Percentiles rank a stretch among this genome's conserved stretches.
Evolutionary conservation across 1,140 invertebrate genomes (phyloP).

Genomic region (Catajapyx aquilonaris): DNA sequence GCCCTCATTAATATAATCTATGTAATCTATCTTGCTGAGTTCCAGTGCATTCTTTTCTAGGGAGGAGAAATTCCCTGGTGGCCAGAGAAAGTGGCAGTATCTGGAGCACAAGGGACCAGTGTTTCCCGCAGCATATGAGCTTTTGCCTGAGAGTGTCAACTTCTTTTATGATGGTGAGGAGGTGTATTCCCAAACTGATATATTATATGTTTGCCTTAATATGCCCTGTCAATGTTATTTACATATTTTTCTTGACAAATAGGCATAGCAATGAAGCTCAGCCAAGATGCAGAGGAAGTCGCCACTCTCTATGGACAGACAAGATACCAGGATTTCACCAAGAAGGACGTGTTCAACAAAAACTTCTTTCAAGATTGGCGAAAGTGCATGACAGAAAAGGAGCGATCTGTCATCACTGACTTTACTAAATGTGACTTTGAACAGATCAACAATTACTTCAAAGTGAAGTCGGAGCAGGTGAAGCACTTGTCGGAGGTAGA

Average conservation of each 20-base stretch:
- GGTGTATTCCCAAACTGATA: slow-evolving; percentile 93
- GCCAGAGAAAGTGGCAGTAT: too few relatives aligned
- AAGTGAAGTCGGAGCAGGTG: slow-evolving; percentile 53
- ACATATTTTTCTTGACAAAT: slow-evolving; percentile 14
- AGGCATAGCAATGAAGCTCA: slow-evolving; percentile 61
- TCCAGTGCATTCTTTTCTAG: too few relatives aligned
- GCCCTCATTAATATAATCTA: too few relatives aligned
- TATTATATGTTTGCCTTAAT: slow-evolving; percentile 44
- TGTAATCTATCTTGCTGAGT: too few relatives aligned
- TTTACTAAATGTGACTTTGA: slow-evolving; percentile 89
- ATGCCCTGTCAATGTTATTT: too few relatives aligned
- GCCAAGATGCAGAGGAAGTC: slow-evolving; percentile 74
- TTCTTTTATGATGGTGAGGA: too few relatives aligned
- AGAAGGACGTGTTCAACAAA: slow-evolving; percentile 83
- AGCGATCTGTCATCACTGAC: slow-evolving; percentile 60
- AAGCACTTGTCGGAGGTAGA: slow-evolving; percentile 70
- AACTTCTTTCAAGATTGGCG: slow-evolving; percentile 93
- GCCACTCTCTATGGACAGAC: slow-evolving; percentile 95
- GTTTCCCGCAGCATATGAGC: slow-evolving; percentile 89
- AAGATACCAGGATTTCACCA: slow-evolving; percentile 97
- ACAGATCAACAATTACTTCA: slow-evolving; percentile 69
- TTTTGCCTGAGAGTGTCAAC: slow-evolving; percentile 65
- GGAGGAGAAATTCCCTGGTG: too few relatives aligned
- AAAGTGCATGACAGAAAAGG: slow-evolving; percentile 68
- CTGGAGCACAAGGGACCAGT: slow-evolving; percentile 96